These are phyloP conservation scores for Leptinotarsa defecta DNA, from an alignment of 1,140 invertebrate species.

Conservation along the genomic window DNA sequence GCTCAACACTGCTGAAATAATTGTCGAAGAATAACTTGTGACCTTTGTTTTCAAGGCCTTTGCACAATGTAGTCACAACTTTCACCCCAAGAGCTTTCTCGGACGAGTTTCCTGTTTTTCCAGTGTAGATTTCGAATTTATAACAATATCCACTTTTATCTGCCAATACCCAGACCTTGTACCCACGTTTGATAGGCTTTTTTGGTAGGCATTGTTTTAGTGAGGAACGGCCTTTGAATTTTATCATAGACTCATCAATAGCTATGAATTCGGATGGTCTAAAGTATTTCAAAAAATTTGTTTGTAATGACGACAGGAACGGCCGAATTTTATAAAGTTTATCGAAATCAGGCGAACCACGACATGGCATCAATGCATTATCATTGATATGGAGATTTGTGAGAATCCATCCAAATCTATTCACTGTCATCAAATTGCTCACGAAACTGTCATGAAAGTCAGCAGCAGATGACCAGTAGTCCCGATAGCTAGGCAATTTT, in stretches of 20 bases:
- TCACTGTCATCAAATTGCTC: slow-evolving; percentile 49
- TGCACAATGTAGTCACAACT: slow-evolving; percentile 28
- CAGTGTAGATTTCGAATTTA: slow-evolving; percentile 46
- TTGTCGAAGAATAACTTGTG: slow-evolving; percentile 35
- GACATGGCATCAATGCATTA: slow-evolving; percentile 47
- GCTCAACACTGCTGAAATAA: slow-evolving; percentile 25
- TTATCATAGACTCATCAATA: slow-evolving; percentile 37
- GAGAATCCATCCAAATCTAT: slow-evolving; percentile 55
- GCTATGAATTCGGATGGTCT: slow-evolving; percentile 13
- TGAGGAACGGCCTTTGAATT: slow-evolving; percentile 46
- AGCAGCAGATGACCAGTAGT: slow-evolving; percentile 28
- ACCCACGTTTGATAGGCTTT: slow-evolving; percentile 52
- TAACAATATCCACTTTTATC: slow-evolving; percentile 47
- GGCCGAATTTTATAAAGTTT: slow-evolving; percentile 55
- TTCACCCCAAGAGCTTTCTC: slow-evolving; percentile 39
- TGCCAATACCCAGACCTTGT: slow-evolving; percentile 49
- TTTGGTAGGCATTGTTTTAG: slow-evolving; percentile 51
- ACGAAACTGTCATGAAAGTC: slow-evolving; percentile 32
- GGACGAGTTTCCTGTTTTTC: slow-evolving; percentile 35
- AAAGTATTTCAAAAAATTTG: slow-evolving; percentile 15
- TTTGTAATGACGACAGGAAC: slow-evolving; percentile 35
- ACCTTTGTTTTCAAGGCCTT: slow-evolving; percentile 20
- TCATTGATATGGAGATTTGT: slow-evolving; percentile 53
- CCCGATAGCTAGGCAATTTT: slow-evolving; percentile 34
- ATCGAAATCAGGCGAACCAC: slow-evolving; percentile 48